Conservation (phyloP, 1,140 invertebrate species). For the Pantala flavescens region DNA sequence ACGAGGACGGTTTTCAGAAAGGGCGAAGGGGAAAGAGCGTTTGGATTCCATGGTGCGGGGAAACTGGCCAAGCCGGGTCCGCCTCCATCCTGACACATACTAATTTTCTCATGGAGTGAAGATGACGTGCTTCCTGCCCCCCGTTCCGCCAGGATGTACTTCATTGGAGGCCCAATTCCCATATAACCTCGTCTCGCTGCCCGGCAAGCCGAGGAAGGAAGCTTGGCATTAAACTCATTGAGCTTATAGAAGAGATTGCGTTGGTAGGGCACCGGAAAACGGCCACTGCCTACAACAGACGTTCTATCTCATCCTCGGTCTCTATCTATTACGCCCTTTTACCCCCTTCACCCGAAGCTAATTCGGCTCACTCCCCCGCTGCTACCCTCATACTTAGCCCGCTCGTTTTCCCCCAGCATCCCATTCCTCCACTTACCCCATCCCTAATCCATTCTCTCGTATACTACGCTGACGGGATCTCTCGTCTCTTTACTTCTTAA, state of each 20-base stretch:
- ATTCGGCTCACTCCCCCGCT: background rate
- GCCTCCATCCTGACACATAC: conserved; percentile 14
- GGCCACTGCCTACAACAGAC: background rate
- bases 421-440: background rate
- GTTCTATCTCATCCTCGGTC: background rate
- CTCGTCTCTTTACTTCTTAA: too few relatives aligned
- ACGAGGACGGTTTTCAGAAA: background rate
- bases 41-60: conserved; percentile 15
- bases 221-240: conserved; percentile 17
- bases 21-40: background rate
- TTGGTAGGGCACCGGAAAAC: conserved; percentile 1
- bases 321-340: background rate
- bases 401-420: background rate
- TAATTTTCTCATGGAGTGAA: conserved; percentile 16
- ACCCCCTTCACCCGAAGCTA: too few relatives aligned
- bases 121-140: conserved; percentile 16
- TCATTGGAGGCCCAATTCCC: conserved; percentile 14
- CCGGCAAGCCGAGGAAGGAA: conserved; percentile 16
- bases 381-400: background rate
- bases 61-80: conserved; percentile 11
- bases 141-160: conserved; percentile 16
- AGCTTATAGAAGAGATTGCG: conserved; percentile 15
- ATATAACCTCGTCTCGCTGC: conserved; percentile 13
- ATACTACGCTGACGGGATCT: too few relatives aligned
- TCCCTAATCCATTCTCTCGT: background rate